Conservation (phyloP, 1,140 invertebrate species). For the Zophobas morio region DNA sequence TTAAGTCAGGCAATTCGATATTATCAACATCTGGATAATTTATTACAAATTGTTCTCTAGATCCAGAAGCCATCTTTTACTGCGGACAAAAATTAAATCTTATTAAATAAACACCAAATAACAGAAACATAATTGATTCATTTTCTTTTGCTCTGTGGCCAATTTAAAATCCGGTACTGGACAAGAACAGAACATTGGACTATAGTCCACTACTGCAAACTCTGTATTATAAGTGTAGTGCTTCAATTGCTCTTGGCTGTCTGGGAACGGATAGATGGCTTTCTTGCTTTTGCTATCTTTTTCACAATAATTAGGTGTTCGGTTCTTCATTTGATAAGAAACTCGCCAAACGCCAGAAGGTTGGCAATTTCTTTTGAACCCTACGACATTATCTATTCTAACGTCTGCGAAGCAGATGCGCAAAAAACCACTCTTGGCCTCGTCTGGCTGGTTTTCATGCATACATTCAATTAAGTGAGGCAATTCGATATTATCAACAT, state of each 20-base stretch:
- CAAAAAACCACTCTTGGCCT: slow-evolving; percentile 10
- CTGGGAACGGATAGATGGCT: too few relatives aligned
- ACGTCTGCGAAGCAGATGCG: not conserved
- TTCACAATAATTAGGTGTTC: too few relatives aligned
- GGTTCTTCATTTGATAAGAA: not conserved
- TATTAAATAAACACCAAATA: too few relatives aligned
- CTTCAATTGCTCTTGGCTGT: too few relatives aligned
- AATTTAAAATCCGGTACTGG: too few relatives aligned
- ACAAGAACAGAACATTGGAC: too few relatives aligned
- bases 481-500: not conserved
- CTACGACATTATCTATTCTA: not conserved
- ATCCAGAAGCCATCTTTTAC: not conserved
- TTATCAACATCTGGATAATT: slow-evolving; percentile 1
- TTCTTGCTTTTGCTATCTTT: too few relatives aligned
- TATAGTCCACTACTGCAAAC: too few relatives aligned
- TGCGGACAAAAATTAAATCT: not conserved
- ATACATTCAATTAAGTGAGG: not conserved
- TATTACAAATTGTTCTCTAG: slow-evolving; percentile 1
- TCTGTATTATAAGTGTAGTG: too few relatives aligned
- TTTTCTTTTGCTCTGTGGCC: too few relatives aligned
- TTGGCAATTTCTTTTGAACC: slow-evolving; percentile 9
- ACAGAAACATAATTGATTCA: too few relatives aligned
- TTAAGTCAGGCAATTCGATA: not conserved
- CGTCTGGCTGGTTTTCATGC: not conserved
- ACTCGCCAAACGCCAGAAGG: not conserved